A percentile compares a stretch with the other conserved stretches of the same genome.
Conservation (phyloP, 2,888 invertebrate genomes). For the Calameuta pallipes region DNA sequence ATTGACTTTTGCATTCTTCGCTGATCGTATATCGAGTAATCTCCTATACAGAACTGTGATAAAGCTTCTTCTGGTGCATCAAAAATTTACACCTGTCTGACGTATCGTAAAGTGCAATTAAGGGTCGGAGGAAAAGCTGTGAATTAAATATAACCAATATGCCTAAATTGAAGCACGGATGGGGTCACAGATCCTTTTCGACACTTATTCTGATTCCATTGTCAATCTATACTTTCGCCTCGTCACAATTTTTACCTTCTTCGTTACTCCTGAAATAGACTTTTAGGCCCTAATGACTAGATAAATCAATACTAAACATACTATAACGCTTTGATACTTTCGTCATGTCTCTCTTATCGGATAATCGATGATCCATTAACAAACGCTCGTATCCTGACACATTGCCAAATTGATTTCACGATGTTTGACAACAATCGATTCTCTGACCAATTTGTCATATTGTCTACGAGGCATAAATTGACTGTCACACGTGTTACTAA, state of each 20-base stretch:
- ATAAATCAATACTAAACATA: neutral
- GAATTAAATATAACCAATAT: neutral
- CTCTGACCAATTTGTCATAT: neutral
- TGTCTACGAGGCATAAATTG: neutral
- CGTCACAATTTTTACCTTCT: neutral
- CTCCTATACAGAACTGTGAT: neutral
- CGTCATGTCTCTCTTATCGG: neutral
- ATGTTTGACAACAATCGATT: neutral
- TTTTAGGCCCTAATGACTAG: neutral
- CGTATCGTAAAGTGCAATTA: neutral
- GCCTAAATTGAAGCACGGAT: neutral
- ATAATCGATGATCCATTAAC: neutral
- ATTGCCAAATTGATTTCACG: neutral
- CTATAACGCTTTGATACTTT: neutral
- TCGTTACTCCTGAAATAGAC: neutral
- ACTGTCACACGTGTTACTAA: neutral
- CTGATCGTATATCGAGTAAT: neutral
- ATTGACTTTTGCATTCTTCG: neutral
- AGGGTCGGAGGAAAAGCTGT: neutral
- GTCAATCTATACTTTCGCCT: neutral
- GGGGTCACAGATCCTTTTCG: neutral
- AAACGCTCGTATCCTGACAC: neutral
- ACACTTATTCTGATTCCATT: neutral
- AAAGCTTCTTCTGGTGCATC: neutral
- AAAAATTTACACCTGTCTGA: neutral